phyloP scores from a whole-genome alignment of 2,888 invertebrate species.

The Chaetogeoica ovagalla region DNA sequence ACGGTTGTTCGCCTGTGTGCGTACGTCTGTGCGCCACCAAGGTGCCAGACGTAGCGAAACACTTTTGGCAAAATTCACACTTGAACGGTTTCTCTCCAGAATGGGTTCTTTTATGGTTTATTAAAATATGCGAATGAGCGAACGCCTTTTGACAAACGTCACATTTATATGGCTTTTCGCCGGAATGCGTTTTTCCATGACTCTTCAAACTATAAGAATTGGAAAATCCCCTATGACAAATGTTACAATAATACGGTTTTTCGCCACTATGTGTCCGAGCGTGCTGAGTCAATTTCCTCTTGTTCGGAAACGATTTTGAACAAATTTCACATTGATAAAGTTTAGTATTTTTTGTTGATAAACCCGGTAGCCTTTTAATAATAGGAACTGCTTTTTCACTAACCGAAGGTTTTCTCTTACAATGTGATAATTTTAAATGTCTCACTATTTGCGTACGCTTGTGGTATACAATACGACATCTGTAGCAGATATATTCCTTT shows the following conservation, averaged over 20 bases:
- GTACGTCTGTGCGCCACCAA: slow-evolving; percentile 60
- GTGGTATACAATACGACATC: slow-evolving; percentile 16
- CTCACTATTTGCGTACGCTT: slow-evolving; percentile 28
- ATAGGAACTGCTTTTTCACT: slow-evolving; percentile 27
- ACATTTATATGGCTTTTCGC: slow-evolving; percentile 57
- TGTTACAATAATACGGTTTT: slow-evolving; percentile 59
- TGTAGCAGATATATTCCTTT: slow-evolving; percentile 30
- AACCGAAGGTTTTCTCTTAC: neutral
- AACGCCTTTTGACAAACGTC: slow-evolving; percentile 59
- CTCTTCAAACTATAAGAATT: slow-evolving; percentile 61
- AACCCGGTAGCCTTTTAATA: slow-evolving; percentile 17
- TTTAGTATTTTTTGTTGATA: slow-evolving; percentile 15
- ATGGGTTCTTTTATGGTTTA: slow-evolving; percentile 39
- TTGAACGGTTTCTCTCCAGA: slow-evolving; percentile 57
- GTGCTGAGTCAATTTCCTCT: slow-evolving; percentile 23
- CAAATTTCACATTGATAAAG: slow-evolving; percentile 23
- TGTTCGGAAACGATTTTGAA: slow-evolving; percentile 26
- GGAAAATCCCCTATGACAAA: slow-evolving; percentile 60
- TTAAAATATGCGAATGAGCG: slow-evolving; percentile 58
- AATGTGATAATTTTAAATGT: slow-evolving; percentile 25
- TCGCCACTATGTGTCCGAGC: slow-evolving; percentile 18
- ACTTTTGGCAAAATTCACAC: slow-evolving; percentile 63
- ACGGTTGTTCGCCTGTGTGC: slow-evolving; percentile 63
- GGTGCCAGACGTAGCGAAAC: slow-evolving; percentile 59
- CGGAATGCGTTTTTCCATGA: slow-evolving; percentile 63